phyloP scores from a whole-genome alignment of 2,797 vertebrate species.

The Leucoraja ocellata region DNA sequence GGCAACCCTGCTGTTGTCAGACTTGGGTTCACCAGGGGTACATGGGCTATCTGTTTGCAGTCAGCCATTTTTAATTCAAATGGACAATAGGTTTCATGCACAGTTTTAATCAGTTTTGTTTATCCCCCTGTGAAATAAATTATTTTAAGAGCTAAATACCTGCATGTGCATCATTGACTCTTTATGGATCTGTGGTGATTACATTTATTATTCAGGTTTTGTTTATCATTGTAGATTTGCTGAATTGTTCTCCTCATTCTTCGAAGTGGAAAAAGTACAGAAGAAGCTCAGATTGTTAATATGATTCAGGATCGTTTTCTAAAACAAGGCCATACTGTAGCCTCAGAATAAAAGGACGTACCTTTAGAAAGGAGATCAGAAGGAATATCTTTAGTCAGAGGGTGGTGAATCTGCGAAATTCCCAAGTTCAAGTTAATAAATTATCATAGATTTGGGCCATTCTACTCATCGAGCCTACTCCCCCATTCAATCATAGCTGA shows the following conservation, averaged over 20 bases:
- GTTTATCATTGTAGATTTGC: not conserved
- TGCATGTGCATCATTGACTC: not conserved
- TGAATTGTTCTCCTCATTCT: not conserved
- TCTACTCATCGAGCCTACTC: no score
- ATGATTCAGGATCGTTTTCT: not conserved
- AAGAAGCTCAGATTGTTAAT: not conserved
- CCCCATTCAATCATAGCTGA: no score
- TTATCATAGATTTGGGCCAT: no score
- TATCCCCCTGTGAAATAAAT: not conserved
- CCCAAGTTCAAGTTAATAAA: no score
- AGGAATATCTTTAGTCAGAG: no score
- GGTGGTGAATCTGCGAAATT: no score
- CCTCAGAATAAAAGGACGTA: no score
- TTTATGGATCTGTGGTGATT: no score
- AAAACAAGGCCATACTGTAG: no score
- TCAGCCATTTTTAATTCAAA: not conserved
- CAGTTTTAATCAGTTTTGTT: not conserved
- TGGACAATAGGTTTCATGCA: not conserved
- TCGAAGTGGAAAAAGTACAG: not conserved
- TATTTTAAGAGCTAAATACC: not conserved
- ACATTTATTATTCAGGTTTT: not conserved
- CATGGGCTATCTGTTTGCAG: not conserved
- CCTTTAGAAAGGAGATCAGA: no score
- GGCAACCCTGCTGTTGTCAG: not conserved
- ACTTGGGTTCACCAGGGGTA: not conserved